Percentiles rank a stretch among this genome's conserved stretches.
These are phyloP conservation scores for Drosophila mayri DNA, from an alignment of 1,140 invertebrate species.

Conservation along the genomic window DNA sequence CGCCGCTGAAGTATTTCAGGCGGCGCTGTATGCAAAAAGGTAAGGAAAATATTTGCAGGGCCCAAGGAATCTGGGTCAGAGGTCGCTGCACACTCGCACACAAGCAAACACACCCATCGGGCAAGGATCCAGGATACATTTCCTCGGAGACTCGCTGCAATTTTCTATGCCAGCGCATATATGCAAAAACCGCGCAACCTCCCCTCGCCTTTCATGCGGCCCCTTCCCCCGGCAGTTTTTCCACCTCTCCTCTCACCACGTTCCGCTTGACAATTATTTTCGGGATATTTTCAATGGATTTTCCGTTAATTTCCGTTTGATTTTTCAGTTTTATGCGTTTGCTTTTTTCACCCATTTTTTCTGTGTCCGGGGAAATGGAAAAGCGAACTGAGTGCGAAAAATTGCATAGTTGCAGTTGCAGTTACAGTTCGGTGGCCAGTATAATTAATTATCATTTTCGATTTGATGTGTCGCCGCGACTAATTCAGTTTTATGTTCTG, in stretches of 20 bases:
- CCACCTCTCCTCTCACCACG: slow-evolving; percentile 39
- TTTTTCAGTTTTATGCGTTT: slow-evolving; percentile 51
- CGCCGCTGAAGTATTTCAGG: slow-evolving; percentile 35
- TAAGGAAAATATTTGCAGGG: slow-evolving; percentile 67
- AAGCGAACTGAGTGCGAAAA: slow-evolving; percentile 46
- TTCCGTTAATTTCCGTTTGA: slow-evolving; percentile 57
- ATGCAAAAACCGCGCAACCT: slow-evolving; percentile 59
- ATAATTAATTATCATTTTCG: slow-evolving; percentile 80
- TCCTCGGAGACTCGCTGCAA: slow-evolving; percentile 42
- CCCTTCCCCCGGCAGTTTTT: background rate
- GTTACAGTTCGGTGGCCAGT: slow-evolving; percentile 25
- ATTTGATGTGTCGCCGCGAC: slow-evolving; percentile 66
- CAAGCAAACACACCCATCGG: slow-evolving; percentile 8
- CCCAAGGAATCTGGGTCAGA: slow-evolving; percentile 65
- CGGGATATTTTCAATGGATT: slow-evolving; percentile 69
- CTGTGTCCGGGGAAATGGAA: slow-evolving; percentile 37
- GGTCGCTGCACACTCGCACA: slow-evolving; percentile 51
- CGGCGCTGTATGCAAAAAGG: slow-evolving; percentile 57
- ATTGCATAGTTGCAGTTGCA: slow-evolving; percentile 32
- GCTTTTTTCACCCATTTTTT: slow-evolving; percentile 38
- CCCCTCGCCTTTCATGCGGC: slow-evolving; percentile 7
- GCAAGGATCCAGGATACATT: background rate
- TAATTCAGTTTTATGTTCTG: slow-evolving; percentile 69
- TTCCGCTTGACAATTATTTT: slow-evolving; percentile 72
- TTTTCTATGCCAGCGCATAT: slow-evolving; percentile 73